Evolutionary conservation across 53 echinoderm and acorn worm genomes (phyloP), one percentile per base, ranked within the genome.

Genomic region (Pentamera pediparva): DNA sequence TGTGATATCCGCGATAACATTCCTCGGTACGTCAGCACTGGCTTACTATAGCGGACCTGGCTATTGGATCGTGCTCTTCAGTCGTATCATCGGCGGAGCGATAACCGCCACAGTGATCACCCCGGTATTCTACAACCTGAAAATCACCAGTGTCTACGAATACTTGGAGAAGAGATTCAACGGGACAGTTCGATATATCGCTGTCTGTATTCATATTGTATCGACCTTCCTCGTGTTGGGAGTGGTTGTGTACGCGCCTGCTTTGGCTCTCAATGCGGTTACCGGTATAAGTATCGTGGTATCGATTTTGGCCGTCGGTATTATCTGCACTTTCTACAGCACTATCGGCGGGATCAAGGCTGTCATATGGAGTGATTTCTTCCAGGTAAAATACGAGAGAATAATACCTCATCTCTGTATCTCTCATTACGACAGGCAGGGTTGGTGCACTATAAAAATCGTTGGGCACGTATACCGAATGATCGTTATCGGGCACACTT

Each of bases 111-210:
- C 13, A 0, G 32, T 49, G 6, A 50, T 70, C 9, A 49, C 31
- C n/a, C 71, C 71, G 3, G 71, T 70, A 4, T 50, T 70, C 51
- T 70, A 70, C 34, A 48, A 51, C 49, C 50, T 70, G 33, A 48
- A 70, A n/a, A 31, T 50, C 31, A 50, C 71, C 15, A 70, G 71
- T 6, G 50, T 70, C 18, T 70, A 70, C 21, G 71, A 70, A 38
- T 70, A 70, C 32, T 21, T 70, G 52, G 71, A 70, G 10, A 51
- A 10, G 50, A 49, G 71, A 8, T 70, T 70, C 32, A 70, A 70
- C 32, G 29, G 4, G 4, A 48, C 35, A n/a, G 52, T 70, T 17
- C 71, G 71, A 18, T 70, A 70, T 51, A 70, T 48, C 32, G 39
- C 52, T 17, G 52, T 70, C 15, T 22, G 19, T 28, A 29, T 27